Percentiles rank a stretch among this genome's conserved stretches.
Conservation (phyloP, 2,888 invertebrate species). For the Cyclophora albipunctata region DNA sequence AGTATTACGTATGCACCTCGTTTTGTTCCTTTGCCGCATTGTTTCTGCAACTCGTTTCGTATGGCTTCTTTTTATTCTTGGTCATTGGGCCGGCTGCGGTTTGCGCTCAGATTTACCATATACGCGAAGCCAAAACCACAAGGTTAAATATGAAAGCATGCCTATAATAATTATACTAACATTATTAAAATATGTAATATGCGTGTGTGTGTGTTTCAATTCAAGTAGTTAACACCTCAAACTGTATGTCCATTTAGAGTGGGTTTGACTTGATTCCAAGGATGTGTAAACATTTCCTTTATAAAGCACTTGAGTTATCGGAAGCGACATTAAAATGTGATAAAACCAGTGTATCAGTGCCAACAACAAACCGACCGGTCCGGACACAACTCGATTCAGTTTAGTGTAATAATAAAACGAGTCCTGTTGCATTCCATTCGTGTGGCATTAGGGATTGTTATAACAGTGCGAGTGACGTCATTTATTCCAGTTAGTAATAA, state of each 20-base stretch:
- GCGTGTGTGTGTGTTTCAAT: too few relatives aligned
- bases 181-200: constrained; percentile 1
- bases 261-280: constrained; percentile 6
- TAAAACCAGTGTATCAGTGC: too few relatives aligned
- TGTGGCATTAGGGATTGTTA: too few relatives aligned
- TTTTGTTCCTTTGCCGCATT: constrained; percentile 29
- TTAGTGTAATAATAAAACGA: too few relatives aligned
- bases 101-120: constrained; percentile 2
- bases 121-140: constrained; percentile 13
- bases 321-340: neutral
- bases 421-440: too few relatives aligned
- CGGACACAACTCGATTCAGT: too few relatives aligned
- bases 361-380: too few relatives aligned
- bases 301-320: constrained; percentile 3
- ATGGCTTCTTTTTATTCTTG: constrained; percentile 13
- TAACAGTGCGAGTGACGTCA: constrained; percentile 3
- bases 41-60: constrained; percentile 26
- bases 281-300: constrained; percentile 8
- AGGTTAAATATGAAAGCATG: constrained; percentile 13
- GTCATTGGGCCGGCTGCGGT: constrained; percentile 14
- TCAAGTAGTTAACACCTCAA: too few relatives aligned
- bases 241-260: neutral
- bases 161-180: constrained; percentile 8
- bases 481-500: neutral
- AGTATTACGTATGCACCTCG: constrained; percentile 30